Evolutionary conservation across 2,888 invertebrate genomes (phyloP).

Genomic region (Plemyria rubiginata): DNA sequence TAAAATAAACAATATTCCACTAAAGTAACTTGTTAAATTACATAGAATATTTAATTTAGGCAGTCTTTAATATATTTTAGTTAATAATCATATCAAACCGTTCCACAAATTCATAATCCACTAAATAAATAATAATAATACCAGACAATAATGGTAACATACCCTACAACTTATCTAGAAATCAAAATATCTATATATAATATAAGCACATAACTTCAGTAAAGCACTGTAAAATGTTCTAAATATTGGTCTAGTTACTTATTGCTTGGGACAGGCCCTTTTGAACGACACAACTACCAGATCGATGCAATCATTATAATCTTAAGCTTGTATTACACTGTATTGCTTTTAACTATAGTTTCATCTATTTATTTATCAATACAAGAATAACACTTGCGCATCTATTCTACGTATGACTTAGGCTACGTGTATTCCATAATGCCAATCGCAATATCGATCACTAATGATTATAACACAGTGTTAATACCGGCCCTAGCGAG

Average conservation of each 20-base stretch:
- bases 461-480: conserved; percentile 40
- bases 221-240: conserved; percentile 81
- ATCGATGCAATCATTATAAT: conserved; percentile 63
- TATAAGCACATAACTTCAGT: conserved; percentile 75
- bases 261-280: conserved; percentile 72
- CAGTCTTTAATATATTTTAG: conserved; percentile 82
- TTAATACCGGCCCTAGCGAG: conserved; percentile 52
- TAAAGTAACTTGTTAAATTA: conserved; percentile 70
- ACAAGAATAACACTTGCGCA: conserved; percentile 37
- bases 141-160: conserved; percentile 79
- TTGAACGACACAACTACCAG: conserved; percentile 60
- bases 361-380: conserved; percentile 32
- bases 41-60: conserved; percentile 81
- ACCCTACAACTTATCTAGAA: conserved; percentile 72
- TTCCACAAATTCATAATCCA: conserved; percentile 69
- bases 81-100: conserved; percentile 71
- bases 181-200: conserved; percentile 72
- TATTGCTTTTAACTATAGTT: conserved; percentile 44
- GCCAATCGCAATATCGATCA: conserved; percentile 35
- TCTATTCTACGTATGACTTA: conserved; percentile 42
- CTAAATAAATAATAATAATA: conserved; percentile 79
- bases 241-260: conserved; percentile 83
- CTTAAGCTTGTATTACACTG: conserved; percentile 52
- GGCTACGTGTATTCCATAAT: conserved; percentile 23
- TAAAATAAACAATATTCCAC: conserved; percentile 63